Base-by-base conservation (phyloP, 2,888 invertebrate genomes). In the Polia nebulosa region DNA sequence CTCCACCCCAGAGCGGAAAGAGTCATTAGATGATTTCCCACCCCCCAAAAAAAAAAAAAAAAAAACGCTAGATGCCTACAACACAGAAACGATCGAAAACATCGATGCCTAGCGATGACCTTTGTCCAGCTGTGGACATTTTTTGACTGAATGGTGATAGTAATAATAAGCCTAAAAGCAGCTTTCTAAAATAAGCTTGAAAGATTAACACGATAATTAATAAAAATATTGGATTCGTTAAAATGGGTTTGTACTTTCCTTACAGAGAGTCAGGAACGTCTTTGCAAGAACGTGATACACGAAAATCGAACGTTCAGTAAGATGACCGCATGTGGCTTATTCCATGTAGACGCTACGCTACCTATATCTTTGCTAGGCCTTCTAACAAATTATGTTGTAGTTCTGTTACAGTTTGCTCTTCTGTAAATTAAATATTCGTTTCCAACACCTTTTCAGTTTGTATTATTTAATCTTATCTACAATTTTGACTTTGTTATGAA, bases 361-460 rank as follows among this genome's bases (percentile, higher is more conserved):
- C 11, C 15, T 0, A 29, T 68, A 44, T 34, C 60, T 20, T 11
- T 68, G n/a, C 20, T 69, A 17, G 32, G 20, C 11, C 17, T 60
- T 27, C 0, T 70, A 13, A 49, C 17, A 2, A 27, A 73, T 11
- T 73, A 70, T 29, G n/a, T 29, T 3, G 22, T 62, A 13, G 72
- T 72, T 1, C 15, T 70, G 0, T 53, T 70, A 22, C 70, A 72
- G 39, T 72, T 55, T 70, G 15, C 36, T 29, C 8, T 22, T 29
- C 5, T 66, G 11, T 66, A 36, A 56, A 29, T 45, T 27, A 20
- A 39, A 4, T 17, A 17, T 39, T 39, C 39, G 17, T 41, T 17
- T n/a, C 39, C 3, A 41, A 41, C 7, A 41, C 2, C 7, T 8
- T 41, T 41, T 15, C 39, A 0, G 39, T 41, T n/a, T 41, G 7